Conservation (phyloP, 2,113 vertebrate genomes). For the Sorex araneus region DNA sequence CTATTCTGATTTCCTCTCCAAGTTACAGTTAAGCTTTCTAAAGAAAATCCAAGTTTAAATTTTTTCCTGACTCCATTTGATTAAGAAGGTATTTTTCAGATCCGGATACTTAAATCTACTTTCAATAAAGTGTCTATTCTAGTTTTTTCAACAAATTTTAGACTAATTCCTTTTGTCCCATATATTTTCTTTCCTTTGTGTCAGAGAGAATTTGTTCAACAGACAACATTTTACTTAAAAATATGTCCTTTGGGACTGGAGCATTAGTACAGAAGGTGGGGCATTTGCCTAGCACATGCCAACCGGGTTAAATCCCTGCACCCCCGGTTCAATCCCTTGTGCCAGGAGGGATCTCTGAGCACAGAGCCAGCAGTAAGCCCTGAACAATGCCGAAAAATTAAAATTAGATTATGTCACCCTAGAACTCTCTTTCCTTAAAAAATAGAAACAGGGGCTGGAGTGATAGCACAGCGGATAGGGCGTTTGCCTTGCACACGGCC, state of each 20-base stretch:
- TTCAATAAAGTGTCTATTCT: slow-evolving; percentile 31
- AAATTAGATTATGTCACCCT: too few species aligned
- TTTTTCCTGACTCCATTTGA: slow-evolving; percentile 52
- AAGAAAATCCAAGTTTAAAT: neutral
- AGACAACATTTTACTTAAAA: neutral
- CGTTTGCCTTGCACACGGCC: too few species aligned
- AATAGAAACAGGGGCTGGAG: too few species aligned
- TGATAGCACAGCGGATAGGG: too few species aligned
- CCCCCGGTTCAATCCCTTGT: too few species aligned
- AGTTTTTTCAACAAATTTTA: neutral
- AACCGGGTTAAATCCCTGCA: neutral
- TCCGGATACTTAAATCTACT: neutral
- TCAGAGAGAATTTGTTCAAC: too few species aligned
- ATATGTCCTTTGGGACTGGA: neutral
- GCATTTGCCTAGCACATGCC: neutral
- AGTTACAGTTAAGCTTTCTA: neutral
- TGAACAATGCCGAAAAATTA: too few species aligned
- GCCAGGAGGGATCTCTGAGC: neutral
- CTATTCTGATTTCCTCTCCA: neutral
- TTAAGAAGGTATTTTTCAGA: neutral
- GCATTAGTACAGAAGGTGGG: neutral
- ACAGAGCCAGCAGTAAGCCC: too few species aligned
- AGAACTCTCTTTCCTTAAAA: slow-evolving; percentile 25
- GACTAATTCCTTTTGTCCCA: neutral
- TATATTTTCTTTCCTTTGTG: neutral